phyloP scores from a whole-genome alignment of 2,113 vertebrate genomes.

The Oenanthe melanoleuca region DNA sequence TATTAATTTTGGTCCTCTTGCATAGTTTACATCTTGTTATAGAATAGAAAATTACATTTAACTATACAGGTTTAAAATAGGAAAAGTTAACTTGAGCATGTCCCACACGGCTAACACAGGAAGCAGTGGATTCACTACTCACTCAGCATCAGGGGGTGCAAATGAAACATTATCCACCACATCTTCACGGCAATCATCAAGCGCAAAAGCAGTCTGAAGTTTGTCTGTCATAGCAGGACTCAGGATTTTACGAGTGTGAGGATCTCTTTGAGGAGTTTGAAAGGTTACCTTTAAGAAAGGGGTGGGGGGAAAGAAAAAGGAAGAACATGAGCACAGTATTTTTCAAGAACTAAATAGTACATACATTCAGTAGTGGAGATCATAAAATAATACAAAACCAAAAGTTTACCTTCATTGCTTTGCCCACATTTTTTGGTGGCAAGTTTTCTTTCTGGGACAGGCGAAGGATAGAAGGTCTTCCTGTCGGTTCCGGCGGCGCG shows the following conservation, averaged over 20 bases:
- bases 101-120: neutral
- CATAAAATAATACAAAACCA: neutral
- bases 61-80: neutral
- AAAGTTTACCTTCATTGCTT: constrained; percentile 76
- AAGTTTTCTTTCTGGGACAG: constrained; percentile 89
- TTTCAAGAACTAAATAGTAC: neutral
- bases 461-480: constrained; percentile 85
- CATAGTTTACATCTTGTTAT: neutral
- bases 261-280: constrained; percentile 91
- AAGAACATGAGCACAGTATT: neutral
- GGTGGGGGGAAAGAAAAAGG: fast-evolving
- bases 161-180: neutral
- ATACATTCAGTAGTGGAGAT: neutral
- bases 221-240: constrained; percentile 76
- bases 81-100: neutral
- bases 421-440: constrained; percentile 75
- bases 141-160: neutral
- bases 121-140: neutral
- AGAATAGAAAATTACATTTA: neutral
- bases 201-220: constrained; percentile 29
- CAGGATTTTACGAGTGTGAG: constrained; percentile 84
- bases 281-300: constrained; percentile 86
- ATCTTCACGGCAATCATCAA: constrained; percentile 58
- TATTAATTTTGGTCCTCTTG: neutral
- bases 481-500: constrained; percentile 74